Percentiles rank a stretch among this genome's conserved stretches.
Evolutionary conservation across 2,113 vertebrate genomes (phyloP).

Genomic region (Brachypteracias leptosomus): DNA sequence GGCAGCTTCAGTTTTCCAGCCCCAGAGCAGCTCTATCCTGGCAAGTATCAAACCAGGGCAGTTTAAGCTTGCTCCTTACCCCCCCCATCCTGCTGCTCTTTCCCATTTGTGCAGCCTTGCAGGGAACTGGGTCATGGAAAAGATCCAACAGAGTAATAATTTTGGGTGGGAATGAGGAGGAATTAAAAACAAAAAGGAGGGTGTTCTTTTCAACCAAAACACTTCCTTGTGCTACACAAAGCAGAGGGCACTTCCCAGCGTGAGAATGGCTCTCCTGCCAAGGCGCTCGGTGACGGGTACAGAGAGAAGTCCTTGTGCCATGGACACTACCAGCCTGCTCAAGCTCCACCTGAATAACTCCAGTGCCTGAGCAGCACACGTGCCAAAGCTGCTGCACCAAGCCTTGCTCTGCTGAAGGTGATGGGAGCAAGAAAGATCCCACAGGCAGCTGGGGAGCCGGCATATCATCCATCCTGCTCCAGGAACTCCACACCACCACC

Average conservation of each 20-base stretch:
- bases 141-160: conserved; percentile 36
- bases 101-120: not conserved
- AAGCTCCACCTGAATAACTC: not conserved
- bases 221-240: conserved; percentile 47
- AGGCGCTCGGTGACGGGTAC: not conserved
- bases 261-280: conserved; percentile 55
- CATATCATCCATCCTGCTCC: not conserved
- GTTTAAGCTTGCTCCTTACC: not conserved
- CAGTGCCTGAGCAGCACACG: not conserved
- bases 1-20: not conserved
- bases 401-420: not conserved
- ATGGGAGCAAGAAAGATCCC: not conserved
- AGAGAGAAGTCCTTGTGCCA: not conserved
- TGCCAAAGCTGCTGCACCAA: not conserved
- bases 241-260: conserved; percentile 36
- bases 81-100: not conserved
- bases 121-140: conserved; percentile 53
- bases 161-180: not conserved
- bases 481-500: not conserved
- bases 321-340: not conserved
- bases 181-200: not conserved
- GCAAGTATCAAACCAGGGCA: not conserved
- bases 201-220: conserved; percentile 26
- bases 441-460: not conserved
- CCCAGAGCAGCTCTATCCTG: not conserved